Base-by-base conservation (phyloP, 2,797 vertebrate genomes). In the Pachyuromys duprasi region DNA sequence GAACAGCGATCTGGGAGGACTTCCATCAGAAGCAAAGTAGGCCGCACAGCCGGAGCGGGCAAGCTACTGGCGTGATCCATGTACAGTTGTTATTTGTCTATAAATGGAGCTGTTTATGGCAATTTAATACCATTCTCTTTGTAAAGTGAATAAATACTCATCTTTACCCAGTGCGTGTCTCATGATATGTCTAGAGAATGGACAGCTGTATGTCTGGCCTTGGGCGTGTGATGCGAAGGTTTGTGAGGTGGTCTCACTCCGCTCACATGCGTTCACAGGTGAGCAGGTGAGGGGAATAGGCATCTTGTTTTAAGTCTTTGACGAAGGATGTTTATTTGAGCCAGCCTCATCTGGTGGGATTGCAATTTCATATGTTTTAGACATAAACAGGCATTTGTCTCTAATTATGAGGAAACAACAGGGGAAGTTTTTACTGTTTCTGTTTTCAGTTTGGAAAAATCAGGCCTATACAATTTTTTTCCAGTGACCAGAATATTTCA, bases 91-190 rank as follows among this genome's bases (percentile, higher is more conserved):
- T 98, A 98, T 98, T 98, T 99, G 99, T 99, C 98, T 98, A 98
- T 98, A 98, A 98, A 98, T 98, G 97, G 97, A 99, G 96, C 98
- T 98, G 98, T 99, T 98, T 94, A 97, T 97, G 97, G 98, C 98
- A 97, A 98, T 98, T 98, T 98, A 98, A 98, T 98, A 98, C 97
- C 97, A 97, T 98, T 98, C 97, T 98, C 98, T 99, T 98, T 99
- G 98, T 99, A 99, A 99, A 99, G 98, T 98, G 98, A 99, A 99
- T 99, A 99, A 99, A 99, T 98, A 97, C 93, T 98, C 98, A 98
- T 99, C 98, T 99, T 99, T 99, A 98, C 96, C 96, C 97, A 92
- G 96, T 91, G 95, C 45, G 97, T 98, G 98, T 98, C 94, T 97
- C 95, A 98, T 98, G 95, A 74, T 98, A 28, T 98, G 45, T 98